Conservation (phyloP, 1,140 invertebrate species). For the Pararge aegeria region DNA sequence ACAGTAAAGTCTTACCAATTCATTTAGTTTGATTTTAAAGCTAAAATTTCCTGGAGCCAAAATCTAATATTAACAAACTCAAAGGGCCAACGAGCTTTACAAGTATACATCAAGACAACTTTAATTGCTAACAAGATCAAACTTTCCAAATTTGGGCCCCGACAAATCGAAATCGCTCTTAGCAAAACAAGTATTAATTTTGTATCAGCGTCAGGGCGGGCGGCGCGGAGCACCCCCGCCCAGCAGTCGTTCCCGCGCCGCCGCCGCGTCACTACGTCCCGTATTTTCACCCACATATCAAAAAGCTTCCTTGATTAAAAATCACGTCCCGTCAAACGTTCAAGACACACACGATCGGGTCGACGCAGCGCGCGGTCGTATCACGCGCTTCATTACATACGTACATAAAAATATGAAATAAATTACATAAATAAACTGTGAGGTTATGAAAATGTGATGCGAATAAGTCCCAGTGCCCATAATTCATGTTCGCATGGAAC, state of each 20-base stretch:
- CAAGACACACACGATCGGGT: conserved; percentile 33
- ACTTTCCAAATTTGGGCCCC: conserved; percentile 73
- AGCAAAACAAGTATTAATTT: conserved; percentile 79
- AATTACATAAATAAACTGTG: conserved; percentile 43
- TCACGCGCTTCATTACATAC: conserved; percentile 7
- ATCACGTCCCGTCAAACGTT: conserved; percentile 45
- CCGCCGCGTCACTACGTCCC: conserved; percentile 45
- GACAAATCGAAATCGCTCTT: conserved; percentile 77
- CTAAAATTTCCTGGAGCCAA: not conserved
- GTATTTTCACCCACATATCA: conserved; percentile 43
- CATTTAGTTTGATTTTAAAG: not conserved
- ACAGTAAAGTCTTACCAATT: not conserved
- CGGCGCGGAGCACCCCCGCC: conserved; percentile 58
- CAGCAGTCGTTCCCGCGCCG: conserved; percentile 53
- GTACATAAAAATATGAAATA: conserved; percentile 29
- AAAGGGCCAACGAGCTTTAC: conserved; percentile 20
- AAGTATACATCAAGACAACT: conserved; percentile 64
- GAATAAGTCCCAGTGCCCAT: conserved; percentile 28
- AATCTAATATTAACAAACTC: conserved; percentile 14
- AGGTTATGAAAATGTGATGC: conserved; percentile 36
- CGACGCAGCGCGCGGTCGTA: conserved; percentile 20
- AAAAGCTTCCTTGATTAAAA: conserved; percentile 47
- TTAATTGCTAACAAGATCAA: conserved; percentile 76
- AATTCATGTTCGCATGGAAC: conserved; percentile 23
- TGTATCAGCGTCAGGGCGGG: conserved; percentile 70